Evolutionary conservation across 2,797 vertebrate species (phyloP).

Genomic region (Vireo griseus): DNA sequence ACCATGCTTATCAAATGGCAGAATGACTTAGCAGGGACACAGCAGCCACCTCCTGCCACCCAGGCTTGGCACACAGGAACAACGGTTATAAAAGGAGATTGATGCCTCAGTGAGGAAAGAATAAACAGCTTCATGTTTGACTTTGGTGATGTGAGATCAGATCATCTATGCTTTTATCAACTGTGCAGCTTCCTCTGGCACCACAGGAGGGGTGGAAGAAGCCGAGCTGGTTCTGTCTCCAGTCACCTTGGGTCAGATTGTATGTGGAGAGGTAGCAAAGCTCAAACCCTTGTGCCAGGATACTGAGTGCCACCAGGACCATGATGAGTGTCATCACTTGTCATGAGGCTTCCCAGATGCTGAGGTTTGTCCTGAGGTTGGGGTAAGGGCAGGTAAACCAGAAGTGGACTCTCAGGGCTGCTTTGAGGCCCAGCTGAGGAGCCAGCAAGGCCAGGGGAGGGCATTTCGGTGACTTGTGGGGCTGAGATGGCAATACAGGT

Average conservation of each 20-base stretch:
- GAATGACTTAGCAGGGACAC: not conserved
- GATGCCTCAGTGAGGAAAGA: not conserved
- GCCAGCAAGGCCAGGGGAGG: not conserved
- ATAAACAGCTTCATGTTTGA: not conserved
- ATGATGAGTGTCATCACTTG: not conserved
- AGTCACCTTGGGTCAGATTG: not conserved
- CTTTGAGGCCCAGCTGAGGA: not conserved
- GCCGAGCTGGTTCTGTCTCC: not conserved
- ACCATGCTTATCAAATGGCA: not conserved
- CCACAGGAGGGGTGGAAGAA: not conserved
- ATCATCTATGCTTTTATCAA: accelerated
- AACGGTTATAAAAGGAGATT: not conserved
- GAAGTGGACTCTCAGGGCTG: not conserved
- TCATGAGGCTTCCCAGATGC: not conserved
- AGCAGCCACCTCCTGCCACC: not conserved
- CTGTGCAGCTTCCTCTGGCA: not conserved
- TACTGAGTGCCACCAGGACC: not conserved
- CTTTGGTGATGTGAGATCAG: not conserved
- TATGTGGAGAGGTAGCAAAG: not conserved
- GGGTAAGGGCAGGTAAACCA: not conserved
- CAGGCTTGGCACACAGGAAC: not conserved
- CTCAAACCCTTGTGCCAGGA: not conserved
- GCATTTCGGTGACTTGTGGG: not conserved
- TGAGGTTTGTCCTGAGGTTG: not conserved
- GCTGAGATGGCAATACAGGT: not conserved